A percentile compares a stretch with the other conserved stretches of the same genome.
These are phyloP conservation scores for rabbit (Oryctolagus cuniculus) DNA, from an alignment of 2,113 vertebrate species.

Conservation along the genomic window DNA sequence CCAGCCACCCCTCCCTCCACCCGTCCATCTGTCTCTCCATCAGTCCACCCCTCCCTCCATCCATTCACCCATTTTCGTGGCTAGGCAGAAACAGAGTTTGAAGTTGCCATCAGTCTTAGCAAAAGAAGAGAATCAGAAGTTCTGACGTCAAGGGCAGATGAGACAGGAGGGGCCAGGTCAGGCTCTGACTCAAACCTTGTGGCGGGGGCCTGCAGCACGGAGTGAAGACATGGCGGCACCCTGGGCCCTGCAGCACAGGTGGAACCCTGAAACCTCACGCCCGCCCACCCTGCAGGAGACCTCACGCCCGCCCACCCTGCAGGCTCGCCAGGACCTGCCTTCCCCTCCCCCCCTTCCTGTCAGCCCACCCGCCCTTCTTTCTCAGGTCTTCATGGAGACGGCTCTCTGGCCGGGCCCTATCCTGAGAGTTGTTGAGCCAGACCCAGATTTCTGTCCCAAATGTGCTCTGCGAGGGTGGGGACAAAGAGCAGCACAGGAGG, in stretches of 20 bases:
- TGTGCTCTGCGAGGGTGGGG: neutral
- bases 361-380: neutral
- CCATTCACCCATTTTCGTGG: neutral
- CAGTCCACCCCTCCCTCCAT: too few relatives aligned
- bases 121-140: neutral
- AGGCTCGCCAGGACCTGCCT: neutral
- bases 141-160: neutral
- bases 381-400: neutral
- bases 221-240: neutral
- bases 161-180: neutral
- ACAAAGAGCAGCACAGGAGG: accelerated
- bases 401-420: neutral
- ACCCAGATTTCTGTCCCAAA: neutral
- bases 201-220: neutral
- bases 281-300: neutral
- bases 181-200: neutral
- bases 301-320: neutral
- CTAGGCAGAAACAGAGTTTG: neutral
- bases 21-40: neutral
- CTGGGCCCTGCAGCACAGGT: neutral
- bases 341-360: neutral
- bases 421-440: neutral
- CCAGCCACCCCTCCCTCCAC: neutral
- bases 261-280: neutral
- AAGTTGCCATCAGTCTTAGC: neutral